Conservation (phyloP, 2,797 vertebrate species). For the Xiphophorus birchmanni region DNA sequence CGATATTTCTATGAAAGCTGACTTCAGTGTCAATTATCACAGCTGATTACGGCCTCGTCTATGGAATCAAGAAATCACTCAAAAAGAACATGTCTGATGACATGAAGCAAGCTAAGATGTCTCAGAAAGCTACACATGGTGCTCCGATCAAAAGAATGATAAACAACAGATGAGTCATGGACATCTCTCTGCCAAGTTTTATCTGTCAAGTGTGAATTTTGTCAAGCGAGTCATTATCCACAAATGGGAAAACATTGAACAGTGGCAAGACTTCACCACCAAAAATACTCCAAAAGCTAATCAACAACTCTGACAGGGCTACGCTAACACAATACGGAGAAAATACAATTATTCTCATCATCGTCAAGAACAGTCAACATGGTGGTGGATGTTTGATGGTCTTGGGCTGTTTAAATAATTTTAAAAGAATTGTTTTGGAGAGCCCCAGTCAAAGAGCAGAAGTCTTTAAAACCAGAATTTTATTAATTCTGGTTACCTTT, state of each 20-base stretch:
- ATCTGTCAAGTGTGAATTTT: no score
- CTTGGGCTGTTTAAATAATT: neutral
- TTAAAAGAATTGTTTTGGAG: no score
- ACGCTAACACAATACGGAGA: neutral
- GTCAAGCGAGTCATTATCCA: no score
- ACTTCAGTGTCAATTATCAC: neutral
- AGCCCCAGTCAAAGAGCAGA: neutral
- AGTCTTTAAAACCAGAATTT: neutral
- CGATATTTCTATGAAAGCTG: neutral
- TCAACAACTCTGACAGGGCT: no score
- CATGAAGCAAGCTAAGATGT: neutral
- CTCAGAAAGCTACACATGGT: neutral
- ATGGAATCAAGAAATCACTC: neutral
- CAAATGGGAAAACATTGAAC: no score
- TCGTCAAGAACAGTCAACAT: neutral
- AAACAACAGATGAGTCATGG: neutral
- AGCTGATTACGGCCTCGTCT: neutral
- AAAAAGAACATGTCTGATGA: neutral
- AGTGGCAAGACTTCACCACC: neutral
- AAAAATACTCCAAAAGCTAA: neutral
- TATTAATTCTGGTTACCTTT: neutral
- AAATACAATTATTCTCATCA: neutral
- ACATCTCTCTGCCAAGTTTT: neutral
- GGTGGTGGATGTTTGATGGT: neutral
- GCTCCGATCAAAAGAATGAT: neutral